Evolutionary conservation across 2,113 vertebrate genomes (phyloP).

Genomic region (Puntigrus tetrazona): DNA sequence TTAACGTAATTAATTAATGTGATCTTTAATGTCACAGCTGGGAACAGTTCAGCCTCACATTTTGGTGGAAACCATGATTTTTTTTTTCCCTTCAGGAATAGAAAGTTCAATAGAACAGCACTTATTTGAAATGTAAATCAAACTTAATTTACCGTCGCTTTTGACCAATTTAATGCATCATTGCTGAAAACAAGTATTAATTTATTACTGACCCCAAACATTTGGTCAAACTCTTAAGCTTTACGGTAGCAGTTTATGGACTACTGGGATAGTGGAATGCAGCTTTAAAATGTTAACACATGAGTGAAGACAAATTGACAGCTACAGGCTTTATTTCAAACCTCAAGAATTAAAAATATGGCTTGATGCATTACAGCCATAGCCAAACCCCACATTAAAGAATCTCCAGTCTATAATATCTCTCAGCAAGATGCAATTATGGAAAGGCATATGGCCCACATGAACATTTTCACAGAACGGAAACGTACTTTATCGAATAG

Average conservation of each 20-base stretch:
- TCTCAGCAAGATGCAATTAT: conserved; percentile 39
- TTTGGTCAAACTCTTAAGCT: neutral
- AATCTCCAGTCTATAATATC: neutral
- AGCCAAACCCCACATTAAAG: neutral
- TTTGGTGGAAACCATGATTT: no score
- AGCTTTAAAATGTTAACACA: neutral
- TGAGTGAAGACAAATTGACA: neutral
- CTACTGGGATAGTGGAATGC: neutral
- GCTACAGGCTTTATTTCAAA: neutral
- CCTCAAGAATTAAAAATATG: neutral
- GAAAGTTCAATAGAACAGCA: no score
- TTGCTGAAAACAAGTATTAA: neutral
- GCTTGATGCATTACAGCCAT: neutral
- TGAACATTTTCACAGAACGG: conserved; percentile 47
- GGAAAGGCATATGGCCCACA: conserved; percentile 28
- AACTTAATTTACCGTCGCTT: neutral
- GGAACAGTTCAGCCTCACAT: no score
- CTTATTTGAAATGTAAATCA: neutral
- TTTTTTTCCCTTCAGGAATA: no score
- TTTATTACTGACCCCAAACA: neutral
- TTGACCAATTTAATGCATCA: neutral
- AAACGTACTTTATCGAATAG: conserved; percentile 56
- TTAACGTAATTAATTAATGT: no score
- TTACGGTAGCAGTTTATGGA: neutral
- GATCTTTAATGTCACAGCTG: no score